phyloP scores from a whole-genome alignment of 2,113 vertebrate genomes.

The Platycercus adscitus region DNA sequence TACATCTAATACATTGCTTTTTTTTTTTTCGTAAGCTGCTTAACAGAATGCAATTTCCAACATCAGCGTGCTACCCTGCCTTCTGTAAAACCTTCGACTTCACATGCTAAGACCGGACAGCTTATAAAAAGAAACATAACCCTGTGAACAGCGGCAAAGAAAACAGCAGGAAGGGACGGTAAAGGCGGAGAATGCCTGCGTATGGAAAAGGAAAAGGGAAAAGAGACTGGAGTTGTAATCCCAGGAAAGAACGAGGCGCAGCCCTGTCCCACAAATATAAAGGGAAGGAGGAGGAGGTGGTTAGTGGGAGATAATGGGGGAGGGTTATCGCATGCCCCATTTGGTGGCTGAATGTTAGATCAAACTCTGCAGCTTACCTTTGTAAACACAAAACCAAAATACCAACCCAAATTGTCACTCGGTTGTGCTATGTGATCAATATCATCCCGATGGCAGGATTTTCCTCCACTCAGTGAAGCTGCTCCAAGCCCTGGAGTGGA shows the following conservation, averaged over 20 bases:
- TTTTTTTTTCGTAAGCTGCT: neutral
- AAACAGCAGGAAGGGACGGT: conserved; percentile 23
- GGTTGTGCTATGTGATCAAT: conserved; percentile 55
- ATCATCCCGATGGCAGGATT: conserved; percentile 60
- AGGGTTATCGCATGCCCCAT: conserved; percentile 8
- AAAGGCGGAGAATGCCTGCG: conserved; percentile 5
- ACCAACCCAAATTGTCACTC: conserved; percentile 35
- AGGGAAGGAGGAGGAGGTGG: conserved; percentile 47
- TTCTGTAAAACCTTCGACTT: conserved; percentile 32
- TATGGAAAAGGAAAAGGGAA: conserved; percentile 30
- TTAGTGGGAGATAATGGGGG: conserved; percentile 53
- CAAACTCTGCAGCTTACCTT: conserved; percentile 51
- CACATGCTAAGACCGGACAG: conserved; percentile 16
- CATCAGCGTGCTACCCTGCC: neutral
- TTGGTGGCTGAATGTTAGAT: conserved; percentile 24
- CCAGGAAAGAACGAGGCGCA: conserved; percentile 43
- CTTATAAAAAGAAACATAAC: conserved; percentile 31
- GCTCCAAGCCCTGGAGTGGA: conserved; percentile 64
- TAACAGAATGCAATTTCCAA: neutral
- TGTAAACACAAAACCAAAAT: conserved; percentile 47
- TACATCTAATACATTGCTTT: neutral
- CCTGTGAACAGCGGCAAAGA: conserved; percentile 10
- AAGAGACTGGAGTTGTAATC: conserved; percentile 27
- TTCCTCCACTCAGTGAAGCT: conserved; percentile 42
- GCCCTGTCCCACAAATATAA: conserved; percentile 48